A percentile compares a stretch with the other conserved stretches of the same genome.
Conservation (phyloP, 2,797 vertebrate species). For the Yasuhikotakia modesta region DNA sequence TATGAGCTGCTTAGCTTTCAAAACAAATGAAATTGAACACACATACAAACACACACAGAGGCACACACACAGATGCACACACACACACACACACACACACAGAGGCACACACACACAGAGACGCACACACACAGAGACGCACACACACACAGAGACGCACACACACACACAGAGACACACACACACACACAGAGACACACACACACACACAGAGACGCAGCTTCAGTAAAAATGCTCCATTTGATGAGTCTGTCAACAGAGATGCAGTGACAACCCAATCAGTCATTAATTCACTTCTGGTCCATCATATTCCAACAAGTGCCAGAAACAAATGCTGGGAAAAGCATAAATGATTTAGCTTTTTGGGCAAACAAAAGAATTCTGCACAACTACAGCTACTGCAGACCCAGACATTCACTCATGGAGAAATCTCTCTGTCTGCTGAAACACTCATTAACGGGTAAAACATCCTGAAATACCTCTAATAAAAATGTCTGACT, state of each 20-base stretch:
- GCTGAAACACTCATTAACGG: slow-evolving; percentile 7
- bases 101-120: not conserved
- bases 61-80: not conserved
- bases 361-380: not conserved
- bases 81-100: not conserved
- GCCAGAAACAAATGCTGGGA: not conserved
- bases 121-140: not conserved
- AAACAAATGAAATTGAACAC: slow-evolving; percentile 76
- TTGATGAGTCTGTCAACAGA: slow-evolving; percentile 50
- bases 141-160: slow-evolving; percentile 56
- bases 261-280: slow-evolving; percentile 9
- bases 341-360: not conserved
- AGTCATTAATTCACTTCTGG: slow-evolving; percentile 6
- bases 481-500: not conserved
- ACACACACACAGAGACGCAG: not conserved
- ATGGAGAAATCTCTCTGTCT: not conserved
- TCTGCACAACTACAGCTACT: too few species aligned
- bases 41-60: not conserved
- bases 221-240: slow-evolving; percentile 64
- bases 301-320: slow-evolving; percentile 13
- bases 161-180: not conserved
- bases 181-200: not conserved
- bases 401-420: not conserved
- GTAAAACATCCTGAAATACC: not conserved
- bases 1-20: slow-evolving; percentile 71